Evolutionary conservation across 2,113 vertebrate species (phyloP), one percentile per base, ranked within the genome.

Genomic region (Gadus chalcogrammus): DNA sequence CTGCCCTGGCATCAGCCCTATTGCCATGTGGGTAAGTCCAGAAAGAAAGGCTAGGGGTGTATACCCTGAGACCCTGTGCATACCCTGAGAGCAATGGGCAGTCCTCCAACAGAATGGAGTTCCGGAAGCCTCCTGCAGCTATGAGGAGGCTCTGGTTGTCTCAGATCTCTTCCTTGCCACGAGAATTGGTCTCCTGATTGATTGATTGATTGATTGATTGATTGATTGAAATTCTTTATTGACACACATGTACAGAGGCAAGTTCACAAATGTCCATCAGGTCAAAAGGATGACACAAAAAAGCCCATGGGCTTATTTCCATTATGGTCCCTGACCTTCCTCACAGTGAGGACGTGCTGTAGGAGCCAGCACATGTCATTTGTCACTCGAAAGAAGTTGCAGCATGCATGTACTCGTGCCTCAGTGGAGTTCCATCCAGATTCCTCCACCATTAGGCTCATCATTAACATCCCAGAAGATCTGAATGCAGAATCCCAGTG

Each of bases 21-120:
- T 22, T 63, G 61, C 61, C 61, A 31, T 64, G 61, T 64, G 63
- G 28, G 63, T 64, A 38, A 38, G 63, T 64, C 28, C 17, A n/a
- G 63, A 5, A 64, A 38, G 63, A 64, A 64, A 64, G 63, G 28
- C 63, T 64, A 64, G 28, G 63, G 28, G 28, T n/a, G 24, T 24
- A 64, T 28, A 64, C 63, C 15, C 63, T 38, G 63, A 64, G 27
- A 64, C 15, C 16, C 28, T 31, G 35, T 24, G 15, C 15, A n/a
- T 15, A 31, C 15, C 15, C 17, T 20, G 61, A 5, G 22, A 28
- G 27, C 13, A 16, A 15, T n/a, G n/a, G 31, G 28, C 28, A 16
- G 63, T 16, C 31, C 28, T 17, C 31, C 22, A 5, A n/a, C 28
- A 64, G 17, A 38, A 15, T 64, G 17, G 62, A 17, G 62, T 17